Evolutionary conservation across 2,888 invertebrate genomes (phyloP).

Genomic region (Dioctria linearis): DNA sequence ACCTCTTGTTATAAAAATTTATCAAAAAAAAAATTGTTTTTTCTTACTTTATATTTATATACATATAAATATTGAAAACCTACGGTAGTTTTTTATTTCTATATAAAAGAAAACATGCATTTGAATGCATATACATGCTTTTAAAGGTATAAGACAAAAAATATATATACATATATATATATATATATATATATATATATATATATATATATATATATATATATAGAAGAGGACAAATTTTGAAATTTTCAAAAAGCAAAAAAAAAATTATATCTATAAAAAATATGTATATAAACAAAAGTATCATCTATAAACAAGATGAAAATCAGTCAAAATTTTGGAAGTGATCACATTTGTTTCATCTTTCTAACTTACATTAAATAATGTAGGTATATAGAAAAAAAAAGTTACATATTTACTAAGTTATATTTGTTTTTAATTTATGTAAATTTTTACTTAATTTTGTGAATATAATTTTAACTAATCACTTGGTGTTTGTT

Average conservation of each 20-base stretch:
- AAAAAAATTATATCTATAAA: background rate
- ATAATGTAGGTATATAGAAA: background rate
- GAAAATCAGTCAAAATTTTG: slow-evolving; percentile 13
- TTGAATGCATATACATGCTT: background rate
- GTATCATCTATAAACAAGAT: background rate
- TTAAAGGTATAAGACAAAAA: background rate
- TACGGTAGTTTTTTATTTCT: background rate
- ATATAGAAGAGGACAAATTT: too few species aligned
- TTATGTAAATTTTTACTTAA: background rate
- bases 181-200: too few species aligned
- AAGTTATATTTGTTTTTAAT: background rate
- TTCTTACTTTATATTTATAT: background rate
- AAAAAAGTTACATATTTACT: background rate
- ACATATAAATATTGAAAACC: background rate
- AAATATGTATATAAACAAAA: background rate
- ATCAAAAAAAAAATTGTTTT: background rate
- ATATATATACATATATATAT: too few species aligned
- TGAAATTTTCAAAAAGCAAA: background rate
- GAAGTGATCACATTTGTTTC: slow-evolving; percentile 47
- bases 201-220: too few species aligned
- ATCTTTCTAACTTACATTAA: slow-evolving; percentile 31
- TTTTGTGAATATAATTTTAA: background rate
- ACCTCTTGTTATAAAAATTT: slow-evolving; percentile 12
- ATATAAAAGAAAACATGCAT: background rate
- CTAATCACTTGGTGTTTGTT: too few species aligned